Percentiles rank a stretch among this genome's conserved stretches.
Evolutionary conservation across 1,140 invertebrate genomes (phyloP).

Genomic region (Drosophila arizonae): DNA sequence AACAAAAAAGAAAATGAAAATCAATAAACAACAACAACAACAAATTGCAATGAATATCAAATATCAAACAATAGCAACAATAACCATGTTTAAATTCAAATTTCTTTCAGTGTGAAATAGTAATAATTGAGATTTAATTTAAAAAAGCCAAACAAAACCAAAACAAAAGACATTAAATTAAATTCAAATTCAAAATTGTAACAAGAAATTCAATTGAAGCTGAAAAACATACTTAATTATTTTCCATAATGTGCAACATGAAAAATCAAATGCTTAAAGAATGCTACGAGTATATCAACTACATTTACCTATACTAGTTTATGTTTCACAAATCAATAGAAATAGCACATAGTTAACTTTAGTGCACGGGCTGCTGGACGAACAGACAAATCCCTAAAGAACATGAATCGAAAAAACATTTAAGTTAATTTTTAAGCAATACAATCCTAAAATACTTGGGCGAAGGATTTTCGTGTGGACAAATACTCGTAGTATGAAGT

Average conservation of each 20-base stretch:
- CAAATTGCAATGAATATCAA: constrained; percentile 36
- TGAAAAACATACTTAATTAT: constrained; percentile 20
- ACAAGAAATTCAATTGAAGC: constrained; percentile 2
- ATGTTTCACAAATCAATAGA: constrained; percentile 35
- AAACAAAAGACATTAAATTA: neutral
- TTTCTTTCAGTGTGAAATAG: neutral
- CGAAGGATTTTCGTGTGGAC: constrained; percentile 1
- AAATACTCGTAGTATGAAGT: constrained; percentile 20
- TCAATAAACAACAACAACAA: constrained; percentile 12
- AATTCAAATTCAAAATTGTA: constrained; percentile 9
- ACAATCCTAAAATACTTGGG: constrained; percentile 24
- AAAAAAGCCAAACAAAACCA: neutral
- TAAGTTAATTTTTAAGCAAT: constrained; percentile 35
- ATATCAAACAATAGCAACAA: constrained; percentile 28
- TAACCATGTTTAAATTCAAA: constrained; percentile 3
- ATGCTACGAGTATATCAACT: constrained; percentile 29
- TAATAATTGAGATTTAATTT: neutral
- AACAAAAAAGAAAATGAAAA: constrained; percentile 1
- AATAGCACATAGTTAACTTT: constrained; percentile 33
- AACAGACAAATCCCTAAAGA: constrained; percentile 5
- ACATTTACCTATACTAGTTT: constrained; percentile 23
- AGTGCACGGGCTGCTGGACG: constrained; percentile 6
- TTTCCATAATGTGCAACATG: constrained; percentile 29
- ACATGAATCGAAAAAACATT: constrained; percentile 2
- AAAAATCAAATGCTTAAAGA: constrained; percentile 12